These are phyloP conservation scores for Periophthalmus magnuspinnatus DNA, from an alignment of 2,797 vertebrate genomes.

Conservation along the genomic window DNA sequence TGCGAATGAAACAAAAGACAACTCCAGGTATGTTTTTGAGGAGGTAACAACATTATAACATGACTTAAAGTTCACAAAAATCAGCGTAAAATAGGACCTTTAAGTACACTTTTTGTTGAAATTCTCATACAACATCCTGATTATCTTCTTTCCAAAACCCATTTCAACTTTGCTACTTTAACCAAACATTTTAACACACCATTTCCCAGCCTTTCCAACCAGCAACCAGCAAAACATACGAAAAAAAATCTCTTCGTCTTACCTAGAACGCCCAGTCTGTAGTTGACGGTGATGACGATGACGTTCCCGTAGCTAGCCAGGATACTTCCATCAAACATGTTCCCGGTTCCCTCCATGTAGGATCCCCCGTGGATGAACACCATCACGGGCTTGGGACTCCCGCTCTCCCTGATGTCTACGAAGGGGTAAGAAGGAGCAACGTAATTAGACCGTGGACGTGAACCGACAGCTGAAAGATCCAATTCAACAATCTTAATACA, in stretches of 20 bases:
- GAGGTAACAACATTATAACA: too few relatives aligned
- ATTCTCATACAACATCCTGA: too few relatives aligned
- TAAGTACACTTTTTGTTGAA: too few relatives aligned
- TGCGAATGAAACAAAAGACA: too few relatives aligned
- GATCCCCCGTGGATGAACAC: slow-evolving; percentile 98
- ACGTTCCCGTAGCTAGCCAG: slow-evolving; percentile 99
- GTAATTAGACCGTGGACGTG: slow-evolving; percentile 68
- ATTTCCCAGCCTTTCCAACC: not conserved
- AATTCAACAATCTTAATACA: slow-evolving; percentile 45
- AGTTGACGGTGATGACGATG: slow-evolving; percentile 99
- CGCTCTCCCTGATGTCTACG: slow-evolving; percentile 98
- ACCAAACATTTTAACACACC: too few relatives aligned
- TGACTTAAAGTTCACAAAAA: too few relatives aligned
- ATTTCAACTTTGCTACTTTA: too few relatives aligned
- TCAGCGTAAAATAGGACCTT: too few relatives aligned
- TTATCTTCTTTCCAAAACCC: too few relatives aligned
- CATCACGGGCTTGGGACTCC: slow-evolving; percentile 98
- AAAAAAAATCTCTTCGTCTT: slow-evolving; percentile 68
- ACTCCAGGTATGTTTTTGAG: too few relatives aligned
- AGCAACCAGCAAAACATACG: not conserved
- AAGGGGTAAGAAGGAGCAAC: slow-evolving; percentile 53
- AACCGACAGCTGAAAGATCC: slow-evolving; percentile 61
- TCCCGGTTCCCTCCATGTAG: slow-evolving; percentile 99
- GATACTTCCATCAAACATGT: slow-evolving; percentile 99
- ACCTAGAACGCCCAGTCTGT: slow-evolving; percentile 97